Percentiles rank a stretch among this genome's conserved stretches.
Evolutionary conservation across 1,140 invertebrate genomes (phyloP).

Genomic region (Matsumurasca onukii): DNA sequence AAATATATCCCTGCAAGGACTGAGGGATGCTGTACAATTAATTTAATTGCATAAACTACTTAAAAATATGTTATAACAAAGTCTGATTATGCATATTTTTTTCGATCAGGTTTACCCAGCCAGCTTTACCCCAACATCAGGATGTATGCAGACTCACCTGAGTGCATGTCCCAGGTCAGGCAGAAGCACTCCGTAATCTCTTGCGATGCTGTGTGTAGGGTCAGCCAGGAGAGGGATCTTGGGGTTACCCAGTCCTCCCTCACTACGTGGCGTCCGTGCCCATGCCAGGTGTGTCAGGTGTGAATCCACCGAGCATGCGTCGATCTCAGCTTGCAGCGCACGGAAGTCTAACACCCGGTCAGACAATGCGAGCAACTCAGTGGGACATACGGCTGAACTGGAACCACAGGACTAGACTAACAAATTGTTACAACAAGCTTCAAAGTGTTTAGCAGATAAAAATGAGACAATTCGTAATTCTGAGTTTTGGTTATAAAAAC

Average conservation of each 20-base stretch:
- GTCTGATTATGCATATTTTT: too few species aligned
- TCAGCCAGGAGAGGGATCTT: slow-evolving; percentile 97
- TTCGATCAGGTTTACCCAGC: too few species aligned
- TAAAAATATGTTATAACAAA: too few species aligned
- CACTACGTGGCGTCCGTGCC: slow-evolving; percentile 93
- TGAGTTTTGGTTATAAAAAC: too few species aligned
- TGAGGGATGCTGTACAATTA: too few species aligned
- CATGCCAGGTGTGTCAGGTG: slow-evolving; percentile 91
- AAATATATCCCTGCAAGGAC: too few species aligned
- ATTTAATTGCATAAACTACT: too few species aligned
- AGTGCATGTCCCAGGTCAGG: slow-evolving; percentile 92
- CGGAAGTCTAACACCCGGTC: slow-evolving; percentile 84
- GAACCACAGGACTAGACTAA: slow-evolving; percentile 30
- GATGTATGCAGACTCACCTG: too few species aligned
- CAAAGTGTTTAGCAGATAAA: too few species aligned
- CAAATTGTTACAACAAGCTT: too few species aligned
- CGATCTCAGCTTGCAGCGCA: slow-evolving; percentile 77
- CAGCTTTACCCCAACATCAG: too few species aligned
- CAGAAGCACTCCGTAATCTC: slow-evolving; percentile 90
- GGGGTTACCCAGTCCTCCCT: slow-evolving; percentile 94
- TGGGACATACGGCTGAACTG: slow-evolving; percentile 88
- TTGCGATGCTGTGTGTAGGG: slow-evolving; percentile 83
- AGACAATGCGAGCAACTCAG: slow-evolving; percentile 91
- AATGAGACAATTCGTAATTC: too few species aligned
- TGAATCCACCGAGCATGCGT: slow-evolving; percentile 88